Percentiles rank a stretch among this genome's conserved stretches.
Conservation (phyloP, 2,888 invertebrate genomes). For the Megalurothrips usitatus region DNA sequence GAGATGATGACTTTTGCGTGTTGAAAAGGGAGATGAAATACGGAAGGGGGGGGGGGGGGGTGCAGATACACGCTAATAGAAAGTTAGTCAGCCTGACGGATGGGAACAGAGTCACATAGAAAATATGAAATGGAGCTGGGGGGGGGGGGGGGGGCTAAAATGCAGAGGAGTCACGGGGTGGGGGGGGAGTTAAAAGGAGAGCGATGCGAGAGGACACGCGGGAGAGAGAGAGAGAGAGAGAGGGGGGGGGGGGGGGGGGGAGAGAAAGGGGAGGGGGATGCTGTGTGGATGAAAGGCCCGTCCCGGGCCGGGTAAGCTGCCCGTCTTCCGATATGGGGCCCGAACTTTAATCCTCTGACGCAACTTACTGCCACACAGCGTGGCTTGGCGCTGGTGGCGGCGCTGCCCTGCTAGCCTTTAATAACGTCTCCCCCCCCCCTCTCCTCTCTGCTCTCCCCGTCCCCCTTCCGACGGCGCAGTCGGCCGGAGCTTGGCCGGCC, state of each 20-base stretch:
- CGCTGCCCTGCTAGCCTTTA: not conserved
- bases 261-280: not conserved
- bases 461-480: not conserved
- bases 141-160: not conserved
- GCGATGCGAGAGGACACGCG: not conserved
- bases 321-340: slow-evolving; percentile 19
- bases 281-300: not conserved
- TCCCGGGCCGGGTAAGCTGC: not conserved
- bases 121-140: not conserved
- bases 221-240: not conserved
- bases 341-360: slow-evolving; percentile 26
- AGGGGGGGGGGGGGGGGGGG: not conserved
- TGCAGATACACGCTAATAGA: too few species aligned
- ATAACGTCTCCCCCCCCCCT: not conserved
- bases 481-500: too few species aligned
- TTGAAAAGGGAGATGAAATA: not conserved
- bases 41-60: not conserved
- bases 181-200: not conserved
- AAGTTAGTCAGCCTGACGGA: too few species aligned
- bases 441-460: not conserved
- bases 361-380: slow-evolving; percentile 15
- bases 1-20: slow-evolving; percentile 1
- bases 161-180: not conserved
- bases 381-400: not conserved
- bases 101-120: not conserved